Base-by-base conservation (phyloP, 2,113 vertebrate genomes). In the Eurystomus gularis region DNA sequence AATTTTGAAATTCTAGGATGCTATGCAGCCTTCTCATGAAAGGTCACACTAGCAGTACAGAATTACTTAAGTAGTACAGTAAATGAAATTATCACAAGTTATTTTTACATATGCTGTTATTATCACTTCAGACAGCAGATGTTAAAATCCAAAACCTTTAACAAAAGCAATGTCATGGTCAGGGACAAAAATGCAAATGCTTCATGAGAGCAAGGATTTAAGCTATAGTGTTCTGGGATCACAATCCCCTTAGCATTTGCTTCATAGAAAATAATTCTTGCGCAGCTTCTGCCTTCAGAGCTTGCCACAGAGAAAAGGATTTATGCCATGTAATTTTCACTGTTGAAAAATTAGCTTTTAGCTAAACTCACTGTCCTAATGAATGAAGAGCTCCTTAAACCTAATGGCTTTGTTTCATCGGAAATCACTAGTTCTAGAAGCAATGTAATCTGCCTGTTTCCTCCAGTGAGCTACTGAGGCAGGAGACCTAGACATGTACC, bases 401-500 rank as follows among this genome's bases (percentile, higher is more conserved):
- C 4, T 4, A 26, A 86, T 81, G 6, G 4, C 55, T 81, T 65
- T 3, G 39, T 82, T 69, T 72, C 23, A 6, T 48, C 11, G 78
- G 46, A 73, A 77, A 18, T 40, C 46, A 25, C 24, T 40, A 65
- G 7, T 19, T 76, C 11, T 48, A 86, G 29, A 75, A 60, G 24
- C 20, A 61, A 70, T 24, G 15, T 20, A 2, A 1, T 48, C 31
- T 42, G 42, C 28, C 12, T 40, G 0, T 62, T 86, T 70, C 46
- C 55, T 65, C 12, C 51, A 39, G 11, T 20, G n/a, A 16, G 10
- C 11, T 54, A 29, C 3, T 0, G 0, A 86, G 42, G 25, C 31
- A 62, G 1, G 11, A 46, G n/a, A 64, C 11, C 5, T 26, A 29
- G 51, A 35, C 0, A 0, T 13, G 28, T 16, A 28, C 16, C 14